phyloP scores from a whole-genome alignment of 2,888 invertebrate genomes.

The Branchellion lobata region DNA sequence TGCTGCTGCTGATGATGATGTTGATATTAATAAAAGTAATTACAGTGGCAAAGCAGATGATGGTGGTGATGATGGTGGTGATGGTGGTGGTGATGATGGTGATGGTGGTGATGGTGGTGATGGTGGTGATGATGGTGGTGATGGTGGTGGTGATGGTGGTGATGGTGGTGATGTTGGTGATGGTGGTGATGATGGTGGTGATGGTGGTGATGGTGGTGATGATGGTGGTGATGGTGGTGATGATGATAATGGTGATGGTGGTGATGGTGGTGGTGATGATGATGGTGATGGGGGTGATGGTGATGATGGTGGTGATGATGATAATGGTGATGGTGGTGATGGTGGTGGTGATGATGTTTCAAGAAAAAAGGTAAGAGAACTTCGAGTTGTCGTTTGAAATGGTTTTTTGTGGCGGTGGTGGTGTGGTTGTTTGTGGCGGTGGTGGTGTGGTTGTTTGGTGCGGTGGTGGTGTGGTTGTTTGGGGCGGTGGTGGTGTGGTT shows the following conservation, averaged over 20 bases:
- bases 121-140: constrained; percentile 5
- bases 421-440: too few species aligned
- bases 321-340: background rate
- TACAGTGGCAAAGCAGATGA: too few species aligned
- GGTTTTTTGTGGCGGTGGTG: too few species aligned
- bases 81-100: too few species aligned
- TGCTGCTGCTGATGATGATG: background rate
- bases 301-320: constrained; percentile 23
- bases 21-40: too few species aligned
- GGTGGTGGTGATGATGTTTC: constrained; percentile 23
- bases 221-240: constrained; percentile 12
- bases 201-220: constrained; percentile 17
- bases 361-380: background rate
- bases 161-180: constrained; percentile 19
- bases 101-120: too few species aligned
- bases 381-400: background rate
- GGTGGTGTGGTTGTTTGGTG: too few species aligned
- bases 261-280: background rate
- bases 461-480: too few species aligned
- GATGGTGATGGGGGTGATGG: too few species aligned
- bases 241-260: constrained; percentile 8
- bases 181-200: background rate
- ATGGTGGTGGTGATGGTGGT: too few species aligned
- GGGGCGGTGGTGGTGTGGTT: too few species aligned
- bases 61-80: too few species aligned